phyloP scores from a whole-genome alignment of 2,797 vertebrate genomes.

The Centropyge bicolor region DNA sequence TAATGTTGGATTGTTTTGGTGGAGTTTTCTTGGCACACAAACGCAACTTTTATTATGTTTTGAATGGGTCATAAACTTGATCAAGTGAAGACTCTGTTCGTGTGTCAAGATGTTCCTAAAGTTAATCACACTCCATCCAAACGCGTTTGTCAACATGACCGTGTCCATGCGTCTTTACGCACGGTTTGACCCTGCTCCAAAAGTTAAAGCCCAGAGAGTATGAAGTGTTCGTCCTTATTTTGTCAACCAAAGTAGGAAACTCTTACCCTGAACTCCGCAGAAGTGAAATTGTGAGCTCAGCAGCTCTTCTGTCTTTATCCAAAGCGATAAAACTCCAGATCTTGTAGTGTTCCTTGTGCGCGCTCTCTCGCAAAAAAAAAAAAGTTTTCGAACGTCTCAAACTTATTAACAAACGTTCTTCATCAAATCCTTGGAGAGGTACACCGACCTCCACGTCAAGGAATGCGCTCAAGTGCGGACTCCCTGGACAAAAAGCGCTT shows the following conservation, averaged over 20 bases:
- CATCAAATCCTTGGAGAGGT: slow-evolving; percentile 68
- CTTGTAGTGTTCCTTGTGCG: slow-evolving; percentile 34
- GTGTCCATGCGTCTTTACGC: slow-evolving; percentile 43
- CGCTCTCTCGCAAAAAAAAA: slow-evolving; percentile 11
- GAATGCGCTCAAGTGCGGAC: slow-evolving; percentile 77
- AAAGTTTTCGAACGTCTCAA: slow-evolving; percentile 27
- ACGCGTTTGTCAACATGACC: background rate
- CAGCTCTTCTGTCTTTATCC: slow-evolving; percentile 66
- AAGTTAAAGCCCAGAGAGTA: background rate
- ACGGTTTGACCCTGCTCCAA: background rate
- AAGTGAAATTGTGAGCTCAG: slow-evolving; percentile 51
- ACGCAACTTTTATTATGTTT: background rate
- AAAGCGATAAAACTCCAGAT: slow-evolving; percentile 64
- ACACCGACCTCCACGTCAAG: slow-evolving; percentile 73
- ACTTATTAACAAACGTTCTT: slow-evolving; percentile 38
- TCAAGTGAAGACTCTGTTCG: background rate
- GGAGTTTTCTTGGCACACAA: background rate
- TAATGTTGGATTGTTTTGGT: background rate
- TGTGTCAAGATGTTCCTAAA: background rate
- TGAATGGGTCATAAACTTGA: background rate
- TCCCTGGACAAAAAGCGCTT: slow-evolving; percentile 79
- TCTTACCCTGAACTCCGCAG: slow-evolving; percentile 71
- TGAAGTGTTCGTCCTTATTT: background rate
- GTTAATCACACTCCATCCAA: background rate
- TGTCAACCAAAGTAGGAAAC: slow-evolving; percentile 7